Evolutionary conservation across 2,797 vertebrate genomes (phyloP).

Genomic region (Sebastes minor): DNA sequence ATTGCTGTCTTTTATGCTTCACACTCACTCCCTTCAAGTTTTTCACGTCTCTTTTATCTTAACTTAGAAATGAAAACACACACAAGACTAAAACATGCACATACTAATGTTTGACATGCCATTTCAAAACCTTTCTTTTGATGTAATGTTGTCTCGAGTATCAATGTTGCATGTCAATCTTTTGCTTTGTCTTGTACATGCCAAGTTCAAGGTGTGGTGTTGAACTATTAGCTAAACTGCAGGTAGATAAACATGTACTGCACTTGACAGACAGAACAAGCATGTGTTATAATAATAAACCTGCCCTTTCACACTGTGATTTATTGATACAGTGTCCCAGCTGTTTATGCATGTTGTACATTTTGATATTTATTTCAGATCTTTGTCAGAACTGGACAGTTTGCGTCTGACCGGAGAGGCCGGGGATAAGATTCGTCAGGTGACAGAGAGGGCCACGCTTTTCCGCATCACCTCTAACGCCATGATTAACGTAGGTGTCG

Average conservation of each 20-base stretch:
- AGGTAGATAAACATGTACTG: neutral
- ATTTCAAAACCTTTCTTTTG: neutral
- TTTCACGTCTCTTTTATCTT: neutral
- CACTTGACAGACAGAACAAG: neutral
- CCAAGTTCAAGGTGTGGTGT: neutral
- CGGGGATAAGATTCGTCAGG: slow-evolving; percentile 95
- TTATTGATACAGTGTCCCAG: neutral
- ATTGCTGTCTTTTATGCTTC: neutral
- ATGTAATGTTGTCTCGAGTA: neutral
- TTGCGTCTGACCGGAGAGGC: slow-evolving; percentile 91
- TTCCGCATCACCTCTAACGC: slow-evolving; percentile 98
- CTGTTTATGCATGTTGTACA: neutral
- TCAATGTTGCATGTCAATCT: neutral
- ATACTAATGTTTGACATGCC: neutral
- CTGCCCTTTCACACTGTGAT: neutral
- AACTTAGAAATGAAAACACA: neutral
- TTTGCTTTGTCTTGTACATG: neutral
- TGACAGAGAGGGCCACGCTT: slow-evolving; percentile 94
- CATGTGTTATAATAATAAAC: neutral
- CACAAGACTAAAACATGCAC: neutral
- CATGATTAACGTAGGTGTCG: slow-evolving; percentile 94
- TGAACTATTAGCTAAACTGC: neutral
- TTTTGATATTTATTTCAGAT: slow-evolving; percentile 78
- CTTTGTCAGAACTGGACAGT: slow-evolving; percentile 94
- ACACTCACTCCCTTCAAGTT: neutral